Conservation (phyloP, 2,888 invertebrate genomes). For the Xestobium rufovillosum region DNA sequence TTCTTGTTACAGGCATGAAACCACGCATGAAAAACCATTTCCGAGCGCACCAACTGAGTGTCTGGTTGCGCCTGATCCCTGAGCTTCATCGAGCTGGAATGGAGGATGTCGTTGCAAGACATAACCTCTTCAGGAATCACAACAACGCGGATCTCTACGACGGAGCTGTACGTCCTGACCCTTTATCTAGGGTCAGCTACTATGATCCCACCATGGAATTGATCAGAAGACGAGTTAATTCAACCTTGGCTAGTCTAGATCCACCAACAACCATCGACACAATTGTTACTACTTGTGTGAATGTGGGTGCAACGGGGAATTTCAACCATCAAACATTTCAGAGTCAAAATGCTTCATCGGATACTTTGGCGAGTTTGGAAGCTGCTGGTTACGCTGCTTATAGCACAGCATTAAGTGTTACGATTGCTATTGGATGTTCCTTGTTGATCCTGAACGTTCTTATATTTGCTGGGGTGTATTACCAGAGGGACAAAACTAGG, state of each 20-base stretch:
- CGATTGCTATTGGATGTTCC: conserved; percentile 75
- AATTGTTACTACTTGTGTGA: conserved; percentile 64
- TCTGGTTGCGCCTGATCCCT: conserved; percentile 90
- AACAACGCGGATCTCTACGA: conserved; percentile 85
- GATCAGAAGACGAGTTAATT: conserved; percentile 50
- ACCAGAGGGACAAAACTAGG: conserved; percentile 69
- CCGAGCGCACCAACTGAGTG: conserved; percentile 88
- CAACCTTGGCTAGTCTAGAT: conserved; percentile 54
- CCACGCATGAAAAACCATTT: conserved; percentile 89
- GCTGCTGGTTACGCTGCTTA: conserved; percentile 71
- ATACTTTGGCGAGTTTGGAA: conserved; percentile 71
- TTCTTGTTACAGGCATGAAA: conserved; percentile 67
- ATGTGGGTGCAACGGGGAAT: conserved; percentile 44
- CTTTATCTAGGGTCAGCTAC: conserved; percentile 58
- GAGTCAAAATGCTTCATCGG: conserved; percentile 58
- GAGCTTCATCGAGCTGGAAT: conserved; percentile 82
- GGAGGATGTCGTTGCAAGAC: conserved; percentile 79
- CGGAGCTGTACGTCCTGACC: conserved; percentile 79
- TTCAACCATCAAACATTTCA: conserved; percentile 50
- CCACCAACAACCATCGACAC: conserved; percentile 63
- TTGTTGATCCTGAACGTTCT: conserved; percentile 73
- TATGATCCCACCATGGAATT: conserved; percentile 58
- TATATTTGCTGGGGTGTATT: conserved; percentile 79
- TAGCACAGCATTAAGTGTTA: conserved; percentile 68
- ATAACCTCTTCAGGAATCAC: conserved; percentile 85